Evolutionary conservation across 2,888 invertebrate genomes (phyloP), one percentile per base, ranked within the genome.

Genomic region (Listrodromus nycthemerus): DNA sequence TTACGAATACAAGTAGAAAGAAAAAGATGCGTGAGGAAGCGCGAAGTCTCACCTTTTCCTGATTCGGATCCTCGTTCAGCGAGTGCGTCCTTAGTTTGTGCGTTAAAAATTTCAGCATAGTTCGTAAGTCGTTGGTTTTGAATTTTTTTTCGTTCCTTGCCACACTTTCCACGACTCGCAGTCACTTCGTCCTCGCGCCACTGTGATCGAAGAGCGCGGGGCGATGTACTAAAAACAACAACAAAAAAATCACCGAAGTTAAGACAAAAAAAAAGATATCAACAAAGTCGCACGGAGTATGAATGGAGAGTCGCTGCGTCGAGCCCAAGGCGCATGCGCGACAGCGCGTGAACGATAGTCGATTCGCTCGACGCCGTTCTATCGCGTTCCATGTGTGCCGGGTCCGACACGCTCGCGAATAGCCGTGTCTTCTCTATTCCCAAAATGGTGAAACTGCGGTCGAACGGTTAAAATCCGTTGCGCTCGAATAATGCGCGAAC

Each of bases 101-200:
- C 91, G 97, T 97, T 93, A 97, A 95, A 95, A 96, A 97, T 95
- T 96, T 97, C 94, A 97, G 96, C 97, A 97, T 97, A 95, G 95
- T 96, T 95, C 95, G 93, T 93, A 93, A 93, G 83, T 87, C 83
- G 85, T 55, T 61, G 33, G 7, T 33, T 33, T 33, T 8, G 33
- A 8, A 8, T 33, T 7, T 33, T 33, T 52, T 66, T 71, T 55
- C 27, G 10, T 7, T 37, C 13, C 13, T 52, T 63, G 67, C 48
- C 27, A 76, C 85, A 88, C 84, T 86, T 80, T 88, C 79, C 75
- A 67, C 80, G 58, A 58, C 58, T 5, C 4, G 55, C n/a, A 71
- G 55, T 65, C 67, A 30, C 5, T 55, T 21, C 19, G 52, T 24
- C 55, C 10, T 33, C 27, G 45, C 61, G 55, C 45, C 48, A 73